Evolutionary conservation across 2,797 vertebrate species (phyloP), one percentile per base, ranked within the genome.

Genomic region (Clarias pachynema): DNA sequence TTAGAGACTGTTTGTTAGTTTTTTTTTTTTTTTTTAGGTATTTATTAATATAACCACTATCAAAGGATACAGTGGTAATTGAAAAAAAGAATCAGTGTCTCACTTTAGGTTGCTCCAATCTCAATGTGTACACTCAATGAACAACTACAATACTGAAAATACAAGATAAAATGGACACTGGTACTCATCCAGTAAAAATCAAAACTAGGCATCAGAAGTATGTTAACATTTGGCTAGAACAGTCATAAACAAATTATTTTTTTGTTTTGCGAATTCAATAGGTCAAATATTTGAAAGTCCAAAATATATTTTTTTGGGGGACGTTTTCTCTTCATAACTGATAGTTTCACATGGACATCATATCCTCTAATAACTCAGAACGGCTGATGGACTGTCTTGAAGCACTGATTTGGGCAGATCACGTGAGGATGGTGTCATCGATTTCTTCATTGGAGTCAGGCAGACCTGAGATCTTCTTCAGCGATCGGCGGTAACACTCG

Each of bases 361-460:
- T 60, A 66, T 65, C n/a, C 16, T 66, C n/a, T 49, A 29, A 22
- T 66, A 65, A 66, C 65, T 80, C 37, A 66, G n/a, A 49, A 65
- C 29, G 4, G 37, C 9, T 60, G 4, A n/a, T 37, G 77, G 15
- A 49, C 62, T 12, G 40, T 65, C 37, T 65, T 49, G n/a, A 10
- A 49, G 60, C 65, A 49, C 84, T 75, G 89, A 91, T 84, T 65
- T 75, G 60, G 44, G 84, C 91, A 85, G 73, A 93, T 99, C 97
- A 99, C 90, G 97, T 99, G 88, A 99, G 95, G 89, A 99, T 97
- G 74, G 97, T 99, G 92, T 99, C 98, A 0, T 99, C 98, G 0
- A 99, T 97, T 91, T 98, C 98, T 93, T 99, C 98, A 4, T 90
- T 94, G 29, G 97, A 97, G 92, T 99, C 98, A 0, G 94, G 94